Evolutionary conservation across 2,888 invertebrate species (phyloP), one percentile per base, ranked within the genome.

Genomic region (Caenorhabditis sp.): DNA sequence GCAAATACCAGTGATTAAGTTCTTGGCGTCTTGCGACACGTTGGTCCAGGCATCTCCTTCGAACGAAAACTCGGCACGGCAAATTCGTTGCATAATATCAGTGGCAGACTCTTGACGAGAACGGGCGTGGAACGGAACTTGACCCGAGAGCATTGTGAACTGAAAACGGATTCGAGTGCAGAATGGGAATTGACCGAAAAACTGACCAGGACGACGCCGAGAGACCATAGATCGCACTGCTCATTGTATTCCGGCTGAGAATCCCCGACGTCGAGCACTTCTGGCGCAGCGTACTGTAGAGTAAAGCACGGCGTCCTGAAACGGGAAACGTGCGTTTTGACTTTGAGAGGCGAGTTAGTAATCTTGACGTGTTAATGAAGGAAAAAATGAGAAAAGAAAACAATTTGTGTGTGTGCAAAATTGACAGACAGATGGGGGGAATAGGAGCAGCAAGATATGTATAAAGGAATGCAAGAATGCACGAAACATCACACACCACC

Each of bases 161-260:
- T 92, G 90, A 41, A 91, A 89, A 79, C 35, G 35, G 45, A 53
- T 24, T 30, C 26, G 15, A 48, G 7, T n/a, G n/a, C 15, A 41
- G 24, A 6, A 24, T n/a, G 17, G 13, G 39, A n/a, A n/a, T 15
- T 17, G 1, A n/a, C 7, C 32, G n/a, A 4, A 1, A 6, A 32
- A 89, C 92, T 91, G 84, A 93, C 93, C 89, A 96, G 91, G 81
- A 96, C 94, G 1, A 96, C 96, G 0, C 98, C 98, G 0, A 98
- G 91, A 83, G 95, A 95, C 95, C 97, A 98, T 72, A 96, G 91
- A 91, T 98, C 98, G 91, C 96, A 96, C 87, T 94, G 93, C 89
- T 95, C 94, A 80, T 95, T 94, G 91, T 97, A 97, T 30, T 89
- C 79, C 4, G 88, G 88, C 35, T 87, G 80, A 20, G 82, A 77